These are phyloP conservation scores for Xestia ashworthii DNA, from an alignment of 2,888 invertebrate species.

Conservation along the genomic window DNA sequence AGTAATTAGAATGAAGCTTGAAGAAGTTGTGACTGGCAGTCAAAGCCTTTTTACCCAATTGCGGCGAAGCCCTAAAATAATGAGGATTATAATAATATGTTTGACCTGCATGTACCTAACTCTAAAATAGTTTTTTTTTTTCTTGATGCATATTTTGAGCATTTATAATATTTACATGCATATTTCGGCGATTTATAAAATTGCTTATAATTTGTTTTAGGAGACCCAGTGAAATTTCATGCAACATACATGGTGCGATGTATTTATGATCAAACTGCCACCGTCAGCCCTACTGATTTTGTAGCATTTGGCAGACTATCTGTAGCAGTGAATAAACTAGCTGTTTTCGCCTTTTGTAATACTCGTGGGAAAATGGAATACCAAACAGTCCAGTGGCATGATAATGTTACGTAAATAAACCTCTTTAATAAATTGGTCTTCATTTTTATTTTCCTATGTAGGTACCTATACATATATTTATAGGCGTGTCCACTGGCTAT, in stretches of 20 bases:
- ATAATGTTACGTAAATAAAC: slow-evolving; percentile 75
- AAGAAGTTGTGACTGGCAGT: background rate
- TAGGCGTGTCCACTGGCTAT: no score
- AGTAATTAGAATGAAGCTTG: background rate
- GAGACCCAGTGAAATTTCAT: slow-evolving; percentile 95
- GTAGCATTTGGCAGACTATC: slow-evolving; percentile 94
- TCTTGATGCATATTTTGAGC: no score
- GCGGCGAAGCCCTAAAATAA: background rate
- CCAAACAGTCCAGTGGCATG: slow-evolving; percentile 91
- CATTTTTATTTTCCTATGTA: background rate
- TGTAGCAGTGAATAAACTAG: slow-evolving; percentile 94
- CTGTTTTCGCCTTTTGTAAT: slow-evolving; percentile 92
- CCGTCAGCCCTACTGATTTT: slow-evolving; percentile 89
- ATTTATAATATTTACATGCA: no score
- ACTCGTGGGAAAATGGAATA: slow-evolving; percentile 85
- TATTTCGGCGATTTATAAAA: background rate
- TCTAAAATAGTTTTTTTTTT: background rate
- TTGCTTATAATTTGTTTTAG: slow-evolving; percentile 83
- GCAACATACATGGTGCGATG: slow-evolving; percentile 95
- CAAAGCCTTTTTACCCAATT: background rate
- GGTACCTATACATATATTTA: background rate
- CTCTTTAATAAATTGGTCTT: background rate
- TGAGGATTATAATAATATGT: background rate
- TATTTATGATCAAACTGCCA: slow-evolving; percentile 83
- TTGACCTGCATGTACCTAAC: no score